phyloP scores from a whole-genome alignment of 1,140 invertebrate species.

The Marisa cornuarietis region DNA sequence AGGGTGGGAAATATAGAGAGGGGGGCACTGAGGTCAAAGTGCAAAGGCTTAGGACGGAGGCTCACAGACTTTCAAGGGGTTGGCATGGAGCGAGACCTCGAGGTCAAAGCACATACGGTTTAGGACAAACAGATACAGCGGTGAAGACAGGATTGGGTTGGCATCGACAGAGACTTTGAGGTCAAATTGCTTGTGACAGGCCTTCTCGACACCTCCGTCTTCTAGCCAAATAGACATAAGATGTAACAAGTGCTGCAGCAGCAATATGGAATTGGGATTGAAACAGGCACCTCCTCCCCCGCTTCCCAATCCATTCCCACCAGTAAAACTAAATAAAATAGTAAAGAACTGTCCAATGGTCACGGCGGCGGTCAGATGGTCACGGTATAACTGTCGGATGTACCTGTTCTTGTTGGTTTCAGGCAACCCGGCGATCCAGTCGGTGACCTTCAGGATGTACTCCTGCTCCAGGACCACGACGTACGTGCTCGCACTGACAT shows the following conservation, averaged over 20 bases:
- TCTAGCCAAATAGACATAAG: not conserved
- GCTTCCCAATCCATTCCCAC: not conserved
- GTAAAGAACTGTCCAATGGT: not conserved
- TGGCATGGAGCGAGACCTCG: no score
- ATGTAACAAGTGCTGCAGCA: no score
- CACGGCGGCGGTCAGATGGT: not conserved
- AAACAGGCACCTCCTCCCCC: not conserved
- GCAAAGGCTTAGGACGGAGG: no score
- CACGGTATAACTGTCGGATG: not conserved
- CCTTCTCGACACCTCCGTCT: not conserved
- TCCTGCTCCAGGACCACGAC: slow-evolving; percentile 69
- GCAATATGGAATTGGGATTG: no score
- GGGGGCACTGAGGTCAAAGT: no score
- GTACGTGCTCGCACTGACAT: slow-evolving; percentile 68
- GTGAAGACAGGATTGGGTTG: no score
- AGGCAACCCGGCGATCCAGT: slow-evolving; percentile 69
- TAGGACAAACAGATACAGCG: no score
- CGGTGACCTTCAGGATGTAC: slow-evolving; percentile 70
- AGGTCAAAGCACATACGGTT: no score
- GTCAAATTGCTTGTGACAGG: not conserved
- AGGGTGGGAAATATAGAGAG: no score
- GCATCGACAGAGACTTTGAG: not conserved
- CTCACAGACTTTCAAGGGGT: no score
- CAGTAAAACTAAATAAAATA: not conserved
- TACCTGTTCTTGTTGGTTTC: slow-evolving; percentile 66